Evolutionary conservation across 1,140 invertebrate genomes (phyloP), one percentile per base, ranked within the genome.

Genomic region (Chrysoperla carnea): DNA sequence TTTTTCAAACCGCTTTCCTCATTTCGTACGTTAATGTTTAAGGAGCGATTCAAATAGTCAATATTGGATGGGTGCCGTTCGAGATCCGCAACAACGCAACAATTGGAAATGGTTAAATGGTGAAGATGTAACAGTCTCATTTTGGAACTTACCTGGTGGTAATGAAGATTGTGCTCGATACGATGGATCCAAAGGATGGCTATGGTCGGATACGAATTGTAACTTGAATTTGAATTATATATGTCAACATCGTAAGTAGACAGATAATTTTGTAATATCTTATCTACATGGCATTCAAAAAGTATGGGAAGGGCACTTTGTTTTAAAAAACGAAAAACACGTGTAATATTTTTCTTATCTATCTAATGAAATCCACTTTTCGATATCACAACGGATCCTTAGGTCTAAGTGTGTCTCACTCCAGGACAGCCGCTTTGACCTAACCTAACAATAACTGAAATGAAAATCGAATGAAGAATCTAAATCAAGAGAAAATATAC

Each of bases 191-290:
- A 88, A 87, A 59, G 88, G 89, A 8, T 94, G 88, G 88, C 72
- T 94, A 0, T 94, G 90, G 90, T 87, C 84, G 1, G 87, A 91
- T 53, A 92, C 87, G 9, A 82, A 90, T 58, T 94, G 90, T 61
- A 77, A 80, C 43, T 73, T 79, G 6, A 73, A 75, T 46, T 66
- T 92, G 15, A 91, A 93, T 64, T 93, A 83, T 61, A 92, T 94
- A 46, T 94, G 90, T 56, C 89, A 94, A 65, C 87, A 93, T 63
- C 83, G 85, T 89, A 67, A 82, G 84, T 80, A n/a, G n/a, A 31
- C 43, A 44, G 9, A 9, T 15, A 13, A 6, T 14, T 27, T 17
- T 39, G 6, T 39, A 14, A n/a, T n/a, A n/a, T n/a, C n/a, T n/a
- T n/a, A n/a, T n/a, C n/a, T n/a, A n/a, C n/a, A n/a, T 37, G 8